Conservation (phyloP, 2,113 vertebrate genomes). For the Hystrix cristata region DNA sequence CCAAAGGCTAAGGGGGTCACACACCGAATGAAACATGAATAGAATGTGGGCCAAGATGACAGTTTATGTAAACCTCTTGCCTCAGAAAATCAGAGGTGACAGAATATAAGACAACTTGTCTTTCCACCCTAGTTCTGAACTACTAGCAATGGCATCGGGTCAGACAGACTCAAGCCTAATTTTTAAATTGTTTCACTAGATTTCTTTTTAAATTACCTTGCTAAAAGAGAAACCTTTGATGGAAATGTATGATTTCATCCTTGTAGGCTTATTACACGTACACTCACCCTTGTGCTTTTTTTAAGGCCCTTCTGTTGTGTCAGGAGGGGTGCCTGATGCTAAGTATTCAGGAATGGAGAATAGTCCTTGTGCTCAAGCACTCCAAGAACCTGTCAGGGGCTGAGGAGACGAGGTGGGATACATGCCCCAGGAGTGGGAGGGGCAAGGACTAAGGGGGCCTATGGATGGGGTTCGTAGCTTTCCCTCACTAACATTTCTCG, state of each 20-base stretch:
- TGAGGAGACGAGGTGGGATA: background rate
- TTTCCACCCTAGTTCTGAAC: constrained; percentile 10
- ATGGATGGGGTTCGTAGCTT: background rate
- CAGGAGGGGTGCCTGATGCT: background rate
- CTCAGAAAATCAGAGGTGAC: background rate
- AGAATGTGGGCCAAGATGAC: background rate
- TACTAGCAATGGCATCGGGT: background rate
- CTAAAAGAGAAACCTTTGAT: background rate
- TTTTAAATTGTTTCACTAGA: background rate
- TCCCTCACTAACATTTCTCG: background rate
- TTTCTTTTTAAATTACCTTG: constrained; percentile 26
- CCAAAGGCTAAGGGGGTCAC: background rate
- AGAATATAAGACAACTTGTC: background rate
- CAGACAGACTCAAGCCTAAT: background rate
- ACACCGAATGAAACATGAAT: background rate
- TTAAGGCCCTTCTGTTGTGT: background rate
- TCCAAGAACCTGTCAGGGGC: background rate
- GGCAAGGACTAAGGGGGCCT: fast-evolving
- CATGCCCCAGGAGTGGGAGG: fast-evolving
- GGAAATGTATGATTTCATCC: background rate
- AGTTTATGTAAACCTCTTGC: background rate
- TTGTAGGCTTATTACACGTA: background rate
- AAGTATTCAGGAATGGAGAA: background rate
- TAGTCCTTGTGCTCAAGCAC: background rate
- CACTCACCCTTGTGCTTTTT: background rate